Evolutionary conservation across 2,113 vertebrate genomes (phyloP).

Genomic region (Corythornis madagascariensis): DNA sequence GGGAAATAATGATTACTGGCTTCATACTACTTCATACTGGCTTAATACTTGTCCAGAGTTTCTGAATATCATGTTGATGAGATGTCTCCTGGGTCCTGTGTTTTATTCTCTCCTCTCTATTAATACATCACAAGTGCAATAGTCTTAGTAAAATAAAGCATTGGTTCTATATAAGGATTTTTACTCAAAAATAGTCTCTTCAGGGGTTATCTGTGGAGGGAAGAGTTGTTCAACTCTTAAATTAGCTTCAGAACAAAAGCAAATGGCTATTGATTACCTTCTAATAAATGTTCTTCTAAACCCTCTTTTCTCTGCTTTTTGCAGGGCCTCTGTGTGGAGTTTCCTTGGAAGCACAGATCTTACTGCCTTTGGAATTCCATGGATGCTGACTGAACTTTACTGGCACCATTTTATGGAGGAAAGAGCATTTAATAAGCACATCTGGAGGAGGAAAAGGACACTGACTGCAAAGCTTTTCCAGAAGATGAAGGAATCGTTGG

Average conservation of each 20-base stretch:
- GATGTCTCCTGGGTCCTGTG: background rate
- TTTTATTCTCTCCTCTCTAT: background rate
- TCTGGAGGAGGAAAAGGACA: background rate
- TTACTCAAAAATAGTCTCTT: constrained; percentile 11
- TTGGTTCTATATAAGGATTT: constrained; percentile 4
- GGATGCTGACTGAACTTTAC: background rate
- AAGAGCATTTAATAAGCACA: background rate
- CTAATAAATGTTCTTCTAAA: constrained; percentile 37
- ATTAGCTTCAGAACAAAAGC: constrained; percentile 48
- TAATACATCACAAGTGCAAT: background rate
- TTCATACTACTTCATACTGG: background rate
- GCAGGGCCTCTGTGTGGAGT: background rate
- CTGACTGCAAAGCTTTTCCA: background rate
- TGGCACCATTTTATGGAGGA: background rate
- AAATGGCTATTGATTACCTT: constrained; percentile 50
- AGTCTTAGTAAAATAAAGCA: constrained; percentile 12
- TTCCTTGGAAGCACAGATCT: background rate
- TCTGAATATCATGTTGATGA: background rate
- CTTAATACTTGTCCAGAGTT: background rate
- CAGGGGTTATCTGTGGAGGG: constrained; percentile 18
- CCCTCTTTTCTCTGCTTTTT: constrained; percentile 54
- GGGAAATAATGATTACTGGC: background rate
- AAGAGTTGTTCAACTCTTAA: constrained; percentile 20
- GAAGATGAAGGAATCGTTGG: background rate
- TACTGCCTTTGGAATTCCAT: background rate